Evolutionary conservation across 2,888 invertebrate species (phyloP), one percentile per base, ranked within the genome.

Genomic region (Dexiosoma caninum): DNA sequence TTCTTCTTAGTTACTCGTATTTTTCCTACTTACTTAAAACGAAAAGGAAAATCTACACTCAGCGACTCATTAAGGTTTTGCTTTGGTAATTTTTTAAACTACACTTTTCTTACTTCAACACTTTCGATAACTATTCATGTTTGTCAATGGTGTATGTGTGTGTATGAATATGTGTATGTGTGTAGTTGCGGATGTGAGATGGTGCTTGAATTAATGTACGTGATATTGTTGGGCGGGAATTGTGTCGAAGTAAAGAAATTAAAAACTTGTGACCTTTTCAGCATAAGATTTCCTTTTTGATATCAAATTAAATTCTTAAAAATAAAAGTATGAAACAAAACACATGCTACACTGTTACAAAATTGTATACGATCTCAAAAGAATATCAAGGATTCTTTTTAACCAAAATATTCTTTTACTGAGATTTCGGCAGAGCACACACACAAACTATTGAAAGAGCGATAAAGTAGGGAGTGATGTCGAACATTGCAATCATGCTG

Each of bases 261-360:
- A 49, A 35, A 57, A 21, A 27, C 44, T 69, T 62, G 40, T 69
- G 78, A 74, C 78, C 78, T 78, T 74, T 72, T 55, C 1, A n/a
- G 7, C n/a, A 12, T 32, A n/a, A 19, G 32, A 30, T 44, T 44
- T 62, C 32, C 32, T 19, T 30, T 19, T 7, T 27, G 12, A 21
- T 9, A n/a, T 46, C 16, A 42, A 30, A 60, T 57, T 57, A 57
- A 57, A 14, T 23, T 40, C 21, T 57, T 35, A 40, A 21, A 40
- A 1, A 14, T 23, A 23, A 12, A 37, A 23, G 35, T 57, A 19
- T 19, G 12, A 23, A 12, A 21, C 0, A 23, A 23, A 9, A 4
- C 4, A 12, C 14, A 5, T 37, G n/a, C 9, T 23, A 37, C 37
- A 57, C 32, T 55, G 55, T 19, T 23, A 23, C 12, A 23, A 49